Base-by-base conservation (phyloP, 2,797 vertebrate species). In the Salarias fasciatus region DNA sequence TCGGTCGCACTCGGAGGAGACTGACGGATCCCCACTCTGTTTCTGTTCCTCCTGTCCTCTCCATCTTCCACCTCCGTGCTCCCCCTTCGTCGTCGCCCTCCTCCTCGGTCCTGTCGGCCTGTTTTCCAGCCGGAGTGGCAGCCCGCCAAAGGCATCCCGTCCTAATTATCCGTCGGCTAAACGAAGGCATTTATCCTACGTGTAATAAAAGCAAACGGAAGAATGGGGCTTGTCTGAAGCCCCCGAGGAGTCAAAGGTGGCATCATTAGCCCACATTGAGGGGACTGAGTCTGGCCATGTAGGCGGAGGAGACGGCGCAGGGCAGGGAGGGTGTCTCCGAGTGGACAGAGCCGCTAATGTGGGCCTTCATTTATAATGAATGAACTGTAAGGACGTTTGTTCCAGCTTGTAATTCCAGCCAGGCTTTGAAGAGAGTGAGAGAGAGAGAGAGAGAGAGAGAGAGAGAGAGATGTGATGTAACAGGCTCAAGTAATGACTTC, bases 301-400 rank as follows among this genome's bases (percentile, higher is more conserved):
- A 52, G 66, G 72, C 8, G 10, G 42, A 28, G 37, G 65, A 31
- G 72, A 63, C 44, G 73, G 62, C 54, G 51, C 7, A 11, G 45
- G 47, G 42, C 2, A 1, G 24, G 1, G 42, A 48, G 65, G 66
- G 61, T 57, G 67, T 72, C 60, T 67, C 48, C 11, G 49, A 62
- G 63, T 80, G 80, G 84, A 88, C 64, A 42, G 63, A 74, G 83
- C 82, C 87, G 88, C 92, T 91, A 91, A 86, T 79, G 59, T 13
- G 64, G 73, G 67, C 61, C 72, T 86, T 88, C 83, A 89, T 91
- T 90, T 82, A 91, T 92, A 87, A 91, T 88, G 80, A 84, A 92
- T 89, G 85, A 88, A 87, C 80, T 83, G 84, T 75, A 80, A 76
- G 65, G 69, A 68, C 6, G 68, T 72, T 78, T 84, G 75, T 51